A percentile compares a stretch with the other conserved stretches of the same genome.
Conservation (phyloP, 2,797 vertebrate species). For the Chaetophractus vellerosus region DNA sequence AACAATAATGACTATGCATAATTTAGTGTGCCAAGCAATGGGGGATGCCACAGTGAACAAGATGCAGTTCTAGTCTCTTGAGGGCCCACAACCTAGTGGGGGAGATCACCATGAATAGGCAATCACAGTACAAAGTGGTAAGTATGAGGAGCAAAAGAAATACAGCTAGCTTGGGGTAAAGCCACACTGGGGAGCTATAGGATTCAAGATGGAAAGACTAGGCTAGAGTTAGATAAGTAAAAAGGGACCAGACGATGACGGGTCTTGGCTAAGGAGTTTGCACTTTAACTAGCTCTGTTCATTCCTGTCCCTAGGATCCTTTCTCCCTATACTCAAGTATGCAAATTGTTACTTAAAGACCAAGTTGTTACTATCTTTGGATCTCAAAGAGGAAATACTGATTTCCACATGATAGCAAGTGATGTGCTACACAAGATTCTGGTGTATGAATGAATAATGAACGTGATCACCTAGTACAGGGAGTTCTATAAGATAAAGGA, state of each 20-base stretch:
- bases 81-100: background rate
- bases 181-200: background rate
- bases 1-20: background rate
- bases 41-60: background rate
- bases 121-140: background rate
- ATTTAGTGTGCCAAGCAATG: background rate
- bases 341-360: background rate
- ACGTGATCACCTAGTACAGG: background rate
- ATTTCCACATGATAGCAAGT: background rate
- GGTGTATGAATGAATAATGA: background rate
- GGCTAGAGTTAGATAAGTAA: background rate
- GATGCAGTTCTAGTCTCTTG: background rate
- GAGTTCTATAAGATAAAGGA: background rate
- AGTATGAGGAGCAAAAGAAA: background rate
- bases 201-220: background rate
- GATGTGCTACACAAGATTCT: background rate
- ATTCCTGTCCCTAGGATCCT: background rate
- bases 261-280: background rate
- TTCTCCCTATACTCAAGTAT: background rate
- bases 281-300: background rate
- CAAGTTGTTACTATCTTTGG: conserved; percentile 9
- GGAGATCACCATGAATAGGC: background rate
- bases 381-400: conserved; percentile 47
- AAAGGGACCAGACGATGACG: background rate
- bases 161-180: background rate